phyloP scores from a whole-genome alignment of 2,888 invertebrate genomes.

The Lathronympha strigana region DNA sequence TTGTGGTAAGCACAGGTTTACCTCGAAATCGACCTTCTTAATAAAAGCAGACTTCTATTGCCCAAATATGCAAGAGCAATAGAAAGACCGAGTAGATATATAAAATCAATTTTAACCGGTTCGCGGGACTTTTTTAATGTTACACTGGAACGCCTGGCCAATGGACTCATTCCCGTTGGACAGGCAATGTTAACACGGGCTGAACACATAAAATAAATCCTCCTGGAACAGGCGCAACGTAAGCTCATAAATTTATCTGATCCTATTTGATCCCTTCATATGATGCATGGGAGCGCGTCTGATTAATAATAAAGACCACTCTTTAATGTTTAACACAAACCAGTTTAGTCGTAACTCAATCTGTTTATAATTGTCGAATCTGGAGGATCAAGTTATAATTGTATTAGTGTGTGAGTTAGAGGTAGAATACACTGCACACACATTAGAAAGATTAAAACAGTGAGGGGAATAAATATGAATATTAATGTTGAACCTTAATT shows the following conservation, averaged over 20 bases:
- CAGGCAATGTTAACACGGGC: background rate
- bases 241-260: slow-evolving; percentile 50
- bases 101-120: too few species aligned
- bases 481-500: slow-evolving; percentile 33
- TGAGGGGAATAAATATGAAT: slow-evolving; percentile 30
- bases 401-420: background rate
- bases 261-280: slow-evolving; percentile 52
- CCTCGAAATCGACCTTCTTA: too few species aligned
- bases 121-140: too few species aligned
- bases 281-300: slow-evolving; percentile 46
- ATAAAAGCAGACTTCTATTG: too few species aligned
- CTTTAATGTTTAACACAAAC: background rate
- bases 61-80: too few species aligned
- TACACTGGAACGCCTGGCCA: too few species aligned
- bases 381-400: background rate
- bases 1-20: too few species aligned
- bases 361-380: background rate
- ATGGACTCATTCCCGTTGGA: background rate
- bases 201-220: slow-evolving; percentile 40
- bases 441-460: slow-evolving; percentile 40
- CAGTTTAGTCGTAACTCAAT: background rate
- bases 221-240: slow-evolving; percentile 35
- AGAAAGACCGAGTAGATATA: too few species aligned
- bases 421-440: slow-evolving; percentile 32
- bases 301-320: slow-evolving; percentile 47